Evolutionary conservation across 2,888 invertebrate species (phyloP), one percentile per base, ranked within the genome.

Genomic region (Apotomis turbidana): DNA sequence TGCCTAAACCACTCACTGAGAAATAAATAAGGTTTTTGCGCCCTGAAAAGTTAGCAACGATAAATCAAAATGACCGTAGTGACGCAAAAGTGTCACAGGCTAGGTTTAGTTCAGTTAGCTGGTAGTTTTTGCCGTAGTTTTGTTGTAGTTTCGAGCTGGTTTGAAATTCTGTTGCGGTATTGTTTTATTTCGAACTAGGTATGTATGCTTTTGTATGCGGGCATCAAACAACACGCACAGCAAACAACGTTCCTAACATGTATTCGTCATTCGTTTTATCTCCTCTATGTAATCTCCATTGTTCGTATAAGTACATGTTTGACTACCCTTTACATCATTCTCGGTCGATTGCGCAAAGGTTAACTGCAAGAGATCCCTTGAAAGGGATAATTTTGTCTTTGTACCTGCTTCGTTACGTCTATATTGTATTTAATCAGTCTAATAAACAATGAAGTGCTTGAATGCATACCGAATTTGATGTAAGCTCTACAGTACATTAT

Each of bases 61-160:
- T 72, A 72, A 68, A 72, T 72, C 72, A 72, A 72, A 72, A 72
- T 72, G 72, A 72, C 63, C 68, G 72, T 57, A 59, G 68, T 68
- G 68, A 68, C 63, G 71, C 67, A 41, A 68, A 68, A 68, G 68
- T 68, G 72, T 72, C 72, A 63, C 71, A 49, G 60, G 59, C 68
- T 58, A 67, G 67, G 71, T 72, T 62, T 72, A 68, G 61, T 71
- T 67, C 67, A 72, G 58, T 72, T 59, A 55, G 59, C 46, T 54
- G 27, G 51, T 63, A 44, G 60, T 72, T 72, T 72, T 72, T 72
- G 68, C 38, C 63, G 68, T 58, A 52, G 69, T 69, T 62, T 36
- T 4, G 15, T 54, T 64, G 62, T 55, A 55, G 62, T 68, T 68
- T 58, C 15, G 71, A 55, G 66, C 67, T 72, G 58, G 62, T 62